phyloP scores from a whole-genome alignment of 1,140 invertebrate species.

The Philaenus spumarius region DNA sequence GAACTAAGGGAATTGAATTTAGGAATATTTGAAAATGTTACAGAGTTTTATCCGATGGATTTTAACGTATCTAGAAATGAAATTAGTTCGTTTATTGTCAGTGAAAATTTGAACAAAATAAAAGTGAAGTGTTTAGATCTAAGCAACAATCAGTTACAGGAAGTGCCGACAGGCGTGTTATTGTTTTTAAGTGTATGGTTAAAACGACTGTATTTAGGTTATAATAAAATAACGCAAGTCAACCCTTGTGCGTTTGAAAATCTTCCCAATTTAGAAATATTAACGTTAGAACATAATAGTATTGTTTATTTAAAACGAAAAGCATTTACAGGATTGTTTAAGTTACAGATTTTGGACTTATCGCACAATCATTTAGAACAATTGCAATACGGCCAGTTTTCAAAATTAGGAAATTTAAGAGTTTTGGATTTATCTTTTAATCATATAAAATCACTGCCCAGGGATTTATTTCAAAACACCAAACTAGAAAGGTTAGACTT shows the following conservation, averaged over 20 bases:
- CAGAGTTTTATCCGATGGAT: conserved; percentile 48
- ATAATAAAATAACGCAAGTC: conserved; percentile 63
- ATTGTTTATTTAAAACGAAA: conserved; percentile 63
- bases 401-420: conserved; percentile 64
- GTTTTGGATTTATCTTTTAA: conserved; percentile 71
- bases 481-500: conserved; percentile 73
- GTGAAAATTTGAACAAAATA: conserved; percentile 42
- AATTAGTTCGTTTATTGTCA: conserved; percentile 51
- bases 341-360: conserved; percentile 70
- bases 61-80: conserved; percentile 64
- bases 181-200: conserved; percentile 52
- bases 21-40: conserved; percentile 57
- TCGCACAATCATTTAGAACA: conserved; percentile 69
- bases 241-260: conserved; percentile 64
- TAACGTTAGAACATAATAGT: conserved; percentile 67
- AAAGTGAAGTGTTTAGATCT: conserved; percentile 61
- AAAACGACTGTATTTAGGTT: conserved; percentile 59
- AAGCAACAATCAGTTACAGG: conserved; percentile 56
- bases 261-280: conserved; percentile 58
- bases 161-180: conserved; percentile 57
- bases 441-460: conserved; percentile 62
- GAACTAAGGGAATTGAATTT: conserved; percentile 57
- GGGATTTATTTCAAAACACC: conserved; percentile 74
- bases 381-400: conserved; percentile 73
- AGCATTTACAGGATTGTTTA: conserved; percentile 64